Percentiles rank a stretch among this genome's conserved stretches.
These are phyloP conservation scores for Xiphophorus couchianus DNA, from an alignment of 2,113 vertebrate genomes.

Conservation along the genomic window DNA sequence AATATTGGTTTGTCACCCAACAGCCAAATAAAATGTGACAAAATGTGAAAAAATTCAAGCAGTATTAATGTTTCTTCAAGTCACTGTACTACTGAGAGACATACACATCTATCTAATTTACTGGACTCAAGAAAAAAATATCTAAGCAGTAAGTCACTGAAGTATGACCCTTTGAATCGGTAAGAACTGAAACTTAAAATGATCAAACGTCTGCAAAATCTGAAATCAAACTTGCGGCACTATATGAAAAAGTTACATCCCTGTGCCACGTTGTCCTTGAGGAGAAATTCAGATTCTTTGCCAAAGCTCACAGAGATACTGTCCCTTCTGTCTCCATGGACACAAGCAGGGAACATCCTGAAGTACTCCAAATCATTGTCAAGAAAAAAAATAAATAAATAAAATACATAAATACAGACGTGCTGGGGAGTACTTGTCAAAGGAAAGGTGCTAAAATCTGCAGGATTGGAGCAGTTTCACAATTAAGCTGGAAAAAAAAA, in stretches of 20 bases:
- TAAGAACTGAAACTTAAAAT: background rate
- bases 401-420: constrained; percentile 7
- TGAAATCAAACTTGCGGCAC: constrained; percentile 5
- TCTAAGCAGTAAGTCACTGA: background rate
- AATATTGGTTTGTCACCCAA: background rate
- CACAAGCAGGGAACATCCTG: constrained; percentile 45
- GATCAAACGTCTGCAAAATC: background rate
- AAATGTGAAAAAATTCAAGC: background rate
- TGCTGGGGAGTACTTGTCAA: constrained; percentile 24
- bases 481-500: background rate
- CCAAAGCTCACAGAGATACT: constrained; percentile 53
- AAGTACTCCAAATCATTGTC: constrained; percentile 31
- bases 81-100: constrained; percentile 10
- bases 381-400: background rate
- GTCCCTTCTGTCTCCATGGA: constrained; percentile 52
- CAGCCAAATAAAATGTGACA: background rate
- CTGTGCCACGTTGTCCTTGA: constrained; percentile 61
- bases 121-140: constrained; percentile 1
- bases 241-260: constrained; percentile 45
- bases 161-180: background rate
- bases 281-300: constrained; percentile 55
- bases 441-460: constrained; percentile 23
- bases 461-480: background rate
- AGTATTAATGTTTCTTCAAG: background rate
- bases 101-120: constrained; percentile 25